Evolutionary conservation across 2,113 vertebrate genomes (phyloP), one percentile per base, ranked within the genome.

Genomic region (Diphyllodes magnificus): DNA sequence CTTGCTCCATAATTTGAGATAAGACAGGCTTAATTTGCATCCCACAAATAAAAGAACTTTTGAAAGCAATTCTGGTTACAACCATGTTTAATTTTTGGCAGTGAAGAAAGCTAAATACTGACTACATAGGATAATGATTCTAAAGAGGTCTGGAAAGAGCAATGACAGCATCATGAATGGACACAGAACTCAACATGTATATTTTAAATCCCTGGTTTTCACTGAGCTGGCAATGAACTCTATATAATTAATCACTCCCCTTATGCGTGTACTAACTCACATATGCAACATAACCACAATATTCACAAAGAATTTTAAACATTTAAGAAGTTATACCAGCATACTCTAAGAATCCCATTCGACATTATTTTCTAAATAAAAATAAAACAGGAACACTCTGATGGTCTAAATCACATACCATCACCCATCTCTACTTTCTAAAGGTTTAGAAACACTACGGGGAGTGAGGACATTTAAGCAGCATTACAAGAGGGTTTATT

Each of bases 371-470:
- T 73, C 45, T 51, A 37, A 69, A 86, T 12, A 60, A 57, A 76
- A 92, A 72, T 37, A 42, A 57, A 82, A 22, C 11, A 80, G 31
- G 15, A 86, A 71, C 6, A 37, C 56, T 84, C 10, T n/a, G 17
- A 64, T 50, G 88, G 71, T 92, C 35, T 88, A 88, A 96, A 97
- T 91, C 95, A 95, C 92, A 94, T 93, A 95, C 76, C 85, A 65
- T 89, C 39, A 83, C 25, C 22, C 50, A 81, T 28, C 30, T 79
- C 66, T 79, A 37, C 23, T 82, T 88, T 59, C 70, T 57, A 50
- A 60, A 83, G 30, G 56, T 65, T 81, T 80, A 40, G 28, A 80
- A 95, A 71, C 30, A 66, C 45, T 64, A 6, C 2, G 3, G 30
- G 28, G 23, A 78, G 21, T 11, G 40, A 84, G 24, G 42, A 88